Conservation (phyloP, 2,888 invertebrate species). For the Hecatera dysodea region DNA sequence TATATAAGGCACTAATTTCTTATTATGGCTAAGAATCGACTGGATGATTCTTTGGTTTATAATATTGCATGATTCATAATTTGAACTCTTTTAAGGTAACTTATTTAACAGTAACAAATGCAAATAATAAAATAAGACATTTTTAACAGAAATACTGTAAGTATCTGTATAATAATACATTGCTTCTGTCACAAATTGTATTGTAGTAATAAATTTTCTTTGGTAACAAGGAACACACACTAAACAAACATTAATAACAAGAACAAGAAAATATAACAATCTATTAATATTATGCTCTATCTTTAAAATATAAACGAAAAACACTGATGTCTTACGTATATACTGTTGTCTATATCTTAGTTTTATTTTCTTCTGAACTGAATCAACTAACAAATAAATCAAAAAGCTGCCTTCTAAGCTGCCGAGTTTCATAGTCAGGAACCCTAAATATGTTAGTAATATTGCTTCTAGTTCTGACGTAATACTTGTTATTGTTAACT, state of each 20-base stretch:
- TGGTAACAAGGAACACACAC: constrained; percentile 90
- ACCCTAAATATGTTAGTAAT: constrained; percentile 49
- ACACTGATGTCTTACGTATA: constrained; percentile 78
- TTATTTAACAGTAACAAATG: constrained; percentile 84
- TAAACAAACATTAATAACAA: constrained; percentile 88
- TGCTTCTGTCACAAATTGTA: constrained; percentile 74
- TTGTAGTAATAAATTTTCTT: constrained; percentile 83
- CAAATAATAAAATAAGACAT: constrained; percentile 74
- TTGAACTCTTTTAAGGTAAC: constrained; percentile 88
- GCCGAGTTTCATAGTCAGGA: constrained; percentile 49
- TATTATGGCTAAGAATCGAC: constrained; percentile 85
- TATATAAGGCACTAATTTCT: constrained; percentile 80
- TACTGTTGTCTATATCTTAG: constrained; percentile 57
- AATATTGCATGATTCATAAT: constrained; percentile 83
- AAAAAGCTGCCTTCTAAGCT: constrained; percentile 64
- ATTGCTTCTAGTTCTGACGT: constrained; percentile 47
- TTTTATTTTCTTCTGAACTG: constrained; percentile 46
- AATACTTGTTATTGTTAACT: constrained; percentile 57
- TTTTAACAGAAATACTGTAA: constrained; percentile 78
- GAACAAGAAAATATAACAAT: constrained; percentile 88
- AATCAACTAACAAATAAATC: constrained; percentile 38
- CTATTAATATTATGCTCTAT: constrained; percentile 78
- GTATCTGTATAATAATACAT: constrained; percentile 81
- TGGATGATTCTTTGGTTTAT: constrained; percentile 88
- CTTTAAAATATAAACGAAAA: constrained; percentile 71